These are phyloP conservation scores for Frieseomelitta varia DNA, from an alignment of 1,140 invertebrate genomes.

Conservation along the genomic window DNA sequence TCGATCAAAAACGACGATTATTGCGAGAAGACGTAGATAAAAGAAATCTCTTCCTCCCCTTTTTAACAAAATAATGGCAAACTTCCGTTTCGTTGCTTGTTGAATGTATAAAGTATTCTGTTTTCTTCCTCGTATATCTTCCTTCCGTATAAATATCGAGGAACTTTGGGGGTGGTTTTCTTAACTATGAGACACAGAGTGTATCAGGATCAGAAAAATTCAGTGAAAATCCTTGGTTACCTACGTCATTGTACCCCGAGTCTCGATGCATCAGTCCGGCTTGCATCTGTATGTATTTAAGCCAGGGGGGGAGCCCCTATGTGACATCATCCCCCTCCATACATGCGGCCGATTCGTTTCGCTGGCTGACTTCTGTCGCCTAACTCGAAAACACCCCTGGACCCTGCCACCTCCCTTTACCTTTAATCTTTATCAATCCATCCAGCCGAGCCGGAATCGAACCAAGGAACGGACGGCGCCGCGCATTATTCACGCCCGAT, in stretches of 20 bases:
- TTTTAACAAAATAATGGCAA: neutral
- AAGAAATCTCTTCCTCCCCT: neutral
- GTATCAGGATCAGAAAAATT: neutral
- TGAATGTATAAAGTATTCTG: neutral
- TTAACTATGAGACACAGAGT: rapidly evolving
- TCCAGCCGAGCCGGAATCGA: conserved; percentile 70
- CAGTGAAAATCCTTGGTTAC: conserved; percentile 18
- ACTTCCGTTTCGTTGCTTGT: neutral
- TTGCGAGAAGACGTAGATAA: neutral
- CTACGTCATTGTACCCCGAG: conserved; percentile 71
- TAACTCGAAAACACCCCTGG: conserved; percentile 78
- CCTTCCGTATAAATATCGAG: too few relatives aligned
- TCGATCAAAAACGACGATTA: neutral
- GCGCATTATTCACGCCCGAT: conserved; percentile 81
- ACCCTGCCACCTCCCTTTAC: conserved; percentile 78
- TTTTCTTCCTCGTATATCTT: neutral
- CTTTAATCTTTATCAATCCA: conserved; percentile 83
- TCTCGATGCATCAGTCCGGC: conserved; percentile 72
- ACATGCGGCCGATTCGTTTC: conserved; percentile 75
- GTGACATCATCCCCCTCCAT: conserved; percentile 77
- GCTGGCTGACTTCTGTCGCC: conserved; percentile 82
- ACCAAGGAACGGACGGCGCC: conserved; percentile 76
- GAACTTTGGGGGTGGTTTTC: neutral
- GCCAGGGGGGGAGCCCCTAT: conserved; percentile 74
- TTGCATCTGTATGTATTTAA: conserved; percentile 77